A percentile compares a stretch with the other conserved stretches of the same genome.
These are phyloP conservation scores for Brachionus rubens DNA, from an alignment of 1,140 invertebrate species.

Conservation along the genomic window DNA sequence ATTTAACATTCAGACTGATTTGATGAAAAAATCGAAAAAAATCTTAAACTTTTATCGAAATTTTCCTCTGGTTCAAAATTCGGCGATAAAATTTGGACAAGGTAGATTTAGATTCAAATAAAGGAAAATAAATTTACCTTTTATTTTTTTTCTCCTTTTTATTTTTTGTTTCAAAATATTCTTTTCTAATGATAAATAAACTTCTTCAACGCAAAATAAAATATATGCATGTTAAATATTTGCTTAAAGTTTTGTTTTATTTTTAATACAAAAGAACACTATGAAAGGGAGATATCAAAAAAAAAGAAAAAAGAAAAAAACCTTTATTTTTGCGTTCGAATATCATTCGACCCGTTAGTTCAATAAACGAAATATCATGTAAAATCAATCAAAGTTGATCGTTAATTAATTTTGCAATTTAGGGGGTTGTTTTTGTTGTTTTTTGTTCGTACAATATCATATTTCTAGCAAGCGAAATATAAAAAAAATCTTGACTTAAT, in stretches of 20 bases:
- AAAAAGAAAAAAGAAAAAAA: not conserved
- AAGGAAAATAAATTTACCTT: conserved; percentile 21
- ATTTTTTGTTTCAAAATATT: not conserved
- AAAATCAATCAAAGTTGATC: conserved; percentile 23
- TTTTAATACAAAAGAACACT: too few relatives aligned
- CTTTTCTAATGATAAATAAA: conserved; percentile 41
- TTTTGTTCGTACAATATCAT: too few relatives aligned
- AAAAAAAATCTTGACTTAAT: too few relatives aligned
- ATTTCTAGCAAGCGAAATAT: too few relatives aligned
- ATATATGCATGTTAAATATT: conserved; percentile 30
- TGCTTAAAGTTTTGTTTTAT: conserved; percentile 13
- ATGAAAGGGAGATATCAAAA: too few relatives aligned
- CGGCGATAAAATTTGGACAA: conserved; percentile 18
- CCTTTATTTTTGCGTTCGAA: not conserved
- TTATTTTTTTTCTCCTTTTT: too few relatives aligned
- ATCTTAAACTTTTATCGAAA: not conserved
- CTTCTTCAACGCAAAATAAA: conserved; percentile 21
- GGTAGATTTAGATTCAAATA: conserved; percentile 23
- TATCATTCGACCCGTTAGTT: conserved; percentile 21
- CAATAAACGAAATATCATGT: conserved; percentile 12
- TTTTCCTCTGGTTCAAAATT: conserved; percentile 16
- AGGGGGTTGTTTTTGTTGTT: too few relatives aligned
- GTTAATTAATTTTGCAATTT: conserved; percentile 3
- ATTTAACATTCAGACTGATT: not conserved
- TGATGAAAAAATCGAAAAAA: not conserved